These are phyloP conservation scores for Mya arenaria DNA, from an alignment of 1,140 invertebrate genomes.

Conservation along the genomic window DNA sequence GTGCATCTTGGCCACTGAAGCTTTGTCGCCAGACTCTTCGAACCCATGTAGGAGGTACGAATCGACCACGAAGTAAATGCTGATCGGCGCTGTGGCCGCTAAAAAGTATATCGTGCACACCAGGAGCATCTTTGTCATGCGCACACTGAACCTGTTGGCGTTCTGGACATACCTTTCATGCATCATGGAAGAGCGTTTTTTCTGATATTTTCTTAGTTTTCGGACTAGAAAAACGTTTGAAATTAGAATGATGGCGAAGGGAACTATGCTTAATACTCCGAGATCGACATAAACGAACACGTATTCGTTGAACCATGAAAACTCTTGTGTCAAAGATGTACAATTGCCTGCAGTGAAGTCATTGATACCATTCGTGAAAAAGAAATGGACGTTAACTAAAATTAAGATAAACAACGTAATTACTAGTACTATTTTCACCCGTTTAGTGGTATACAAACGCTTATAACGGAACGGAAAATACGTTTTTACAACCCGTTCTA, in stretches of 20 bases:
- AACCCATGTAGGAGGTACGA: constrained; percentile 38
- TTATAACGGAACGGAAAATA: constrained; percentile 63
- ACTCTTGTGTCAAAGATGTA: constrained; percentile 41
- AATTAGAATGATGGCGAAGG: constrained; percentile 61
- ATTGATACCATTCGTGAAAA: constrained; percentile 66
- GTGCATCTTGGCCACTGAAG: constrained; percentile 37
- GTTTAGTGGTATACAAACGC: constrained; percentile 50
- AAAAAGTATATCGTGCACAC: constrained; percentile 68
- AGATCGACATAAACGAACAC: constrained; percentile 67
- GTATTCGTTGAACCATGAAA: constrained; percentile 63
- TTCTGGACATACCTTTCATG: constrained; percentile 13
- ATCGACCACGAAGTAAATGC: constrained; percentile 67
- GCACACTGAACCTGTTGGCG: constrained; percentile 42
- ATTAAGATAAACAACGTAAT: constrained; percentile 55
- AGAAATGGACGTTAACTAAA: constrained; percentile 64
- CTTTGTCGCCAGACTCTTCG: neutral
- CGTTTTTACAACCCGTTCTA: constrained; percentile 67
- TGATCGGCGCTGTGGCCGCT: constrained; percentile 65
- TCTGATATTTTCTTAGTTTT: constrained; percentile 16
- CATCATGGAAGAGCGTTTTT: constrained; percentile 12
- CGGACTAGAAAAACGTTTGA: constrained; percentile 61
- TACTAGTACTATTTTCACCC: constrained; percentile 32
- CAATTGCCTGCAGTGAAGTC: constrained; percentile 2
- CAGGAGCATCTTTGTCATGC: constrained; percentile 66
- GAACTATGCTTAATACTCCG: constrained; percentile 53